Evolutionary conservation across 2,113 vertebrate genomes (phyloP).

Genomic region (Caracal caracal): DNA sequence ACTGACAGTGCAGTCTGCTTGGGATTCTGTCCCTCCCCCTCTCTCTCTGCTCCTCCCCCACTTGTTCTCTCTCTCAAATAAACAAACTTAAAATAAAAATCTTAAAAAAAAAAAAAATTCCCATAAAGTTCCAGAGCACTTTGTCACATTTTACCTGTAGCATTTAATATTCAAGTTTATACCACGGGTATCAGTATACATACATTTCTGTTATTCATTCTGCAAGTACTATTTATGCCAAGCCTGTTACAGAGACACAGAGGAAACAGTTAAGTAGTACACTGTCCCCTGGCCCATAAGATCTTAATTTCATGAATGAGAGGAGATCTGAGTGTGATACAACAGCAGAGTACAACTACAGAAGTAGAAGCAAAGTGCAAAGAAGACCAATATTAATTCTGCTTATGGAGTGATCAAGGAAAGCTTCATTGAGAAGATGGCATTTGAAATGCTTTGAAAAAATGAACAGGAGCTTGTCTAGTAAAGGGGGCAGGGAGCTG

Average conservation of each 20-base stretch:
- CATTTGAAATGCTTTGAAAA: conserved; percentile 11
- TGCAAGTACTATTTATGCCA: conserved; percentile 6
- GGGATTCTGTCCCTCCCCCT: too few species aligned
- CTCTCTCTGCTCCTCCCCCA: too few species aligned
- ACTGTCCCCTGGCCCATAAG: background rate
- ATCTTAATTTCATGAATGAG: background rate
- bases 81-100: too few species aligned
- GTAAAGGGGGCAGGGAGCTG: background rate
- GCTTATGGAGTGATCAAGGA: background rate
- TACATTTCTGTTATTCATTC: background rate
- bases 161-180: background rate
- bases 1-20: too few species aligned
- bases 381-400: conserved; percentile 46
- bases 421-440: background rate
- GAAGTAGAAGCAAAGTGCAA: conserved; percentile 24
- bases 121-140: background rate
- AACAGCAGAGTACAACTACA: background rate
- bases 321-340: background rate
- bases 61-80: too few species aligned
- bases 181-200: background rate
- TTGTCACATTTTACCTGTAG: background rate
- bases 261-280: background rate
- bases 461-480: conserved; percentile 20
- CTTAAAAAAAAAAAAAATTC: background rate
- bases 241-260: background rate